Base-by-base conservation (phyloP, 64 coral and sea anemone genomes). In the Montipora efflorescens region DNA sequence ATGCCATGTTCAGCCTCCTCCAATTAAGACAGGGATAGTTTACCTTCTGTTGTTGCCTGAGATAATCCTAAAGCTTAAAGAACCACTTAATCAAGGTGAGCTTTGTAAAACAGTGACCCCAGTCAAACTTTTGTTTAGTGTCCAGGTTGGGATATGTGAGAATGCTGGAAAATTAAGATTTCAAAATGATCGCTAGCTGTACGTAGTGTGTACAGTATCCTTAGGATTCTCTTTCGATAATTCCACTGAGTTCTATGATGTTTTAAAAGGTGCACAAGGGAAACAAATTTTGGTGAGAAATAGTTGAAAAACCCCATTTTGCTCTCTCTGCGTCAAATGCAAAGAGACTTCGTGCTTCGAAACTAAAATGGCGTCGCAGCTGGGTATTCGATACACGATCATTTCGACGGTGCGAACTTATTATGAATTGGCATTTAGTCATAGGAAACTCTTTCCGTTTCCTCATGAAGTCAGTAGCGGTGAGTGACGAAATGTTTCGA, bases 1-100 rank as follows among this genome's bases (percentile, higher is more conserved):
- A 45, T 3, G 64, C 49, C 18, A 48, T 72, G 66, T 51, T 48
- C 1, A 72, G 23, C 3, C 53, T 11, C 11, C 53, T 57, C 2
- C 53, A 71, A 71, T 47, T 48, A 71, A 16, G 64, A 7, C 10
- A 49, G 44, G 81, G 20, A 15, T 18, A 8, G 47, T 6, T 68
- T 49, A 86, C 18, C 71, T 46, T 72, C 15, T 50, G 44, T 5
- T 48, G 59, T 48, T 8, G 15, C 12, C 12, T 45, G 74, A 46
- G 23, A 76, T 6, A 45, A 12, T 46, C 7, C 12, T 18, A 16
- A 64, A 15, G 14, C 64, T 68, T 5, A 68, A 48, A 23, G 16
- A 69, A 68, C 8, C 14, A 48, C 9, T 86, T 86, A 3, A 50
- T 19, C 36, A 18, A 86, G 82, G 82, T 86, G 47, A 86, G 82